These are phyloP conservation scores for Drosophila lacteicornis DNA, from an alignment of 1,140 invertebrate species.

Conservation along the genomic window DNA sequence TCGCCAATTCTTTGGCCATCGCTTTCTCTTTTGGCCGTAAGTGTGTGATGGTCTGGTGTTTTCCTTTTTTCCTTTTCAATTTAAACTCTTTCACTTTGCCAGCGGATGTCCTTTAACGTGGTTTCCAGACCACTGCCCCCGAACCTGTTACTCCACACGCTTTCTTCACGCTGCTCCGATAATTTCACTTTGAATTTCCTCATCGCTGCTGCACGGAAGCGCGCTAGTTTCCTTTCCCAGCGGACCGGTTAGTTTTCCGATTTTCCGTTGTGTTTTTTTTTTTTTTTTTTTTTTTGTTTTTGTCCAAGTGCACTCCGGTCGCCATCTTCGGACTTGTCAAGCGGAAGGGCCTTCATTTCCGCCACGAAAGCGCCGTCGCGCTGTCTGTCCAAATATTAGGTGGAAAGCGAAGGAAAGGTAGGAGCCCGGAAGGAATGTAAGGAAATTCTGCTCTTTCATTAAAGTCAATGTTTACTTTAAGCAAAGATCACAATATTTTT, in stretches of 20 bases:
- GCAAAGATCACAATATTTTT: not conserved
- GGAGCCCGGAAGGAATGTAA: not conserved
- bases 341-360: conserved; percentile 81
- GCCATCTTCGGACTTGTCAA: conserved; percentile 71
- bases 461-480: not conserved
- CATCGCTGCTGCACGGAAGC: conserved; percentile 65
- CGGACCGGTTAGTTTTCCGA: conserved; percentile 36
- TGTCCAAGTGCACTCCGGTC: conserved; percentile 23
- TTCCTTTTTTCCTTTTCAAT: conserved; percentile 40
- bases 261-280: conserved; percentile 19
- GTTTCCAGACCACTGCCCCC: conserved; percentile 66
- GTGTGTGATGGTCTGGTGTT: conserved; percentile 25
- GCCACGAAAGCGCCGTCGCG: conserved; percentile 51
- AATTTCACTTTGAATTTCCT: conserved; percentile 81
- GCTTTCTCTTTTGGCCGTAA: conserved; percentile 36
- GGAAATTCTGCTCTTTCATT: not conserved
- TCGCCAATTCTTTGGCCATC: conserved; percentile 70
- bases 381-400: conserved; percentile 4
- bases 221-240: conserved; percentile 57
- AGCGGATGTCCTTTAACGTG: conserved; percentile 82
- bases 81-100: conserved; percentile 75
- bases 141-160: conserved; percentile 50
- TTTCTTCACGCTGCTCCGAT: conserved; percentile 76
- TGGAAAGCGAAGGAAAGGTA: not conserved
- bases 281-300: not conserved